Evolutionary conservation across 2,797 vertebrate genomes (phyloP), one percentile per base, ranked within the genome.

Genomic region (Menidia menidia): DNA sequence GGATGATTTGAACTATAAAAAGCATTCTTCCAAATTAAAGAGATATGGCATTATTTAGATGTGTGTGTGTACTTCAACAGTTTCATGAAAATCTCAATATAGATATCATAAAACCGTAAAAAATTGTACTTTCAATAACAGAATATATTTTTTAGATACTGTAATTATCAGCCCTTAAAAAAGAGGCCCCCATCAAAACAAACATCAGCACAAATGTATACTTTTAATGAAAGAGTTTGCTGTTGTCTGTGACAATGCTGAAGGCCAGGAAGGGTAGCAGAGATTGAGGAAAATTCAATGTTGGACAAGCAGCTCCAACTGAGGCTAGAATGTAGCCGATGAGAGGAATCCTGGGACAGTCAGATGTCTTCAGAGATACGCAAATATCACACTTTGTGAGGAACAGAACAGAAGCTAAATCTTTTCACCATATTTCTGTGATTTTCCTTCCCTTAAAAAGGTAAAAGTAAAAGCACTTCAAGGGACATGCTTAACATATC

Each of bases 231-330:
- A 81, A 60, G 73, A 75, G 81, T 76, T 79, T 45, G 63, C 68
- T 45, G 64, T 73, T 68, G 78, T 66, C 82, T 90, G 89, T 86
- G 89, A 88, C 81, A 84, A 84, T 86, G 81, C 80, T 92, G 90
- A 94, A 94, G 92, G 94, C 94, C 91, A 92, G 73, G 73, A 80
- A 67, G 88, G 80, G 82, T 78, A 91, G 77, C 76, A 73, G 80
- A 76, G 84, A 93, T 89, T 91, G 88, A 89, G 88, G 89, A 88
- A 90, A 93, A 91, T 88, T 81, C 76, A 65, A 68, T 75, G 68
- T 78, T 78, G 61, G 71, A 77, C 70, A 73, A 62, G 68, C 69
- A 77, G 76, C 70, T 50, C 59, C 0, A 25, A 67, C 64, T 69
- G 47, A 84, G 79, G 81, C 83, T 65, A 19, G 48, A 41, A 68